phyloP scores from a whole-genome alignment of 2,888 invertebrate species.

The Nezara viridula region DNA sequence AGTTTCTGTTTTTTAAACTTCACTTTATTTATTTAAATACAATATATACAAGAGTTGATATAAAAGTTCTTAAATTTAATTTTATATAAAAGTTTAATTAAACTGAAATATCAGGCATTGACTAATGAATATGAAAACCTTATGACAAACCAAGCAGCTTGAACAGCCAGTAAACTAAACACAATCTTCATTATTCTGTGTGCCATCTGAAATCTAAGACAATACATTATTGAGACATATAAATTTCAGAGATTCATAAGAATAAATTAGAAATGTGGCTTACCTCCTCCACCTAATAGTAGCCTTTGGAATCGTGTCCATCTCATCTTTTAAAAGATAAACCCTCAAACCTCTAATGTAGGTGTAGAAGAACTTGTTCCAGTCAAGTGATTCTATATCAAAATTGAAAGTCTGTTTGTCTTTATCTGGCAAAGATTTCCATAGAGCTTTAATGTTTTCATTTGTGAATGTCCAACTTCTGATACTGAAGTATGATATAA shows the following conservation, averaged over 20 bases:
- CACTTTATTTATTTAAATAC: neutral
- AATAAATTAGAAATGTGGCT: slow-evolving; percentile 63
- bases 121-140: slow-evolving; percentile 25
- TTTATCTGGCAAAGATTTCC: slow-evolving; percentile 72
- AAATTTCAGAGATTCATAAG: neutral
- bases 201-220: slow-evolving; percentile 64
- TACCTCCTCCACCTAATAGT: slow-evolving; percentile 75
- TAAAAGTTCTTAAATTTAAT: neutral
- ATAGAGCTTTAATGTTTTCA: slow-evolving; percentile 74
- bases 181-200: slow-evolving; percentile 63
- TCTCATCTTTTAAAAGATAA: slow-evolving; percentile 85
- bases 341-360: slow-evolving; percentile 82
- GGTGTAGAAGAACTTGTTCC: slow-evolving; percentile 81
- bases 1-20: neutral
- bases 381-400: slow-evolving; percentile 79
- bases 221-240: neutral
- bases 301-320: slow-evolving; percentile 81
- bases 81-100: slow-evolving; percentile 6
- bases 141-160: slow-evolving; percentile 59
- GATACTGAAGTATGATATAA: slow-evolving; percentile 84
- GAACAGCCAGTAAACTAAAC: slow-evolving; percentile 60
- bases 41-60: slow-evolving; percentile 28
- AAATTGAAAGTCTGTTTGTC: slow-evolving; percentile 80
- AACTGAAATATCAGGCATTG: slow-evolving; percentile 1
- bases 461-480: slow-evolving; percentile 83